These are phyloP conservation scores for Squalus acanthias DNA, from an alignment of 2,797 vertebrate species.

Conservation along the genomic window DNA sequence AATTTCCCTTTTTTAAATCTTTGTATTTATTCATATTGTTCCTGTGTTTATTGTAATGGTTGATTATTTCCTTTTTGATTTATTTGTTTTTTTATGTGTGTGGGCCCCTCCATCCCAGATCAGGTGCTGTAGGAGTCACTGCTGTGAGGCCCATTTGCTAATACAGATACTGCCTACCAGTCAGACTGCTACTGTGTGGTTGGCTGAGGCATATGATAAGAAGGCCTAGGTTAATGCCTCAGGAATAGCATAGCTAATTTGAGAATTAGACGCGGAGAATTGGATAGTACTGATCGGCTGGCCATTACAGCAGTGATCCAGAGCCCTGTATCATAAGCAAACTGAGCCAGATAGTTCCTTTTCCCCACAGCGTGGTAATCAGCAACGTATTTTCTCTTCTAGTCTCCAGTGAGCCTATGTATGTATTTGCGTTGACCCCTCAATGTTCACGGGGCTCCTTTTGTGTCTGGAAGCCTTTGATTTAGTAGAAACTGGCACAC, in stretches of 20 bases:
- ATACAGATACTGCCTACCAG: neutral
- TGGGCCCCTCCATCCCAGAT: neutral
- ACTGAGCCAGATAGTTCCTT: neutral
- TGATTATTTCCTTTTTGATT: neutral
- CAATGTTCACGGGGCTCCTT: neutral
- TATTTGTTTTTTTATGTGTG: too few species aligned
- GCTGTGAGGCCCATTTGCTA: neutral
- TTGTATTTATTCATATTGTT: neutral
- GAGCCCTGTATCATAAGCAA: neutral
- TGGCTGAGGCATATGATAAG: neutral
- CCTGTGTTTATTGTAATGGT: neutral
- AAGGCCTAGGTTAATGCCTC: neutral
- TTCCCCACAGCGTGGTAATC: neutral
- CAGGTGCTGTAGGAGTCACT: neutral
- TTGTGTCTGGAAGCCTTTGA: neutral
- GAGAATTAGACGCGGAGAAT: neutral
- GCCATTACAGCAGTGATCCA: neutral
- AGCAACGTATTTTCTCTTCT: neutral
- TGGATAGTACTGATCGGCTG: neutral
- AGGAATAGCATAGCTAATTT: neutral
- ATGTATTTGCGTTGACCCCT: neutral
- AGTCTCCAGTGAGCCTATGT: neutral
- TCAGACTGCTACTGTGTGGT: neutral
- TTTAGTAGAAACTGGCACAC: neutral
- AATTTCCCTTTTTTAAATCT: neutral